Evolutionary conservation across 2,888 invertebrate genomes (phyloP).

Genomic region (Drosophila pullipes): DNA sequence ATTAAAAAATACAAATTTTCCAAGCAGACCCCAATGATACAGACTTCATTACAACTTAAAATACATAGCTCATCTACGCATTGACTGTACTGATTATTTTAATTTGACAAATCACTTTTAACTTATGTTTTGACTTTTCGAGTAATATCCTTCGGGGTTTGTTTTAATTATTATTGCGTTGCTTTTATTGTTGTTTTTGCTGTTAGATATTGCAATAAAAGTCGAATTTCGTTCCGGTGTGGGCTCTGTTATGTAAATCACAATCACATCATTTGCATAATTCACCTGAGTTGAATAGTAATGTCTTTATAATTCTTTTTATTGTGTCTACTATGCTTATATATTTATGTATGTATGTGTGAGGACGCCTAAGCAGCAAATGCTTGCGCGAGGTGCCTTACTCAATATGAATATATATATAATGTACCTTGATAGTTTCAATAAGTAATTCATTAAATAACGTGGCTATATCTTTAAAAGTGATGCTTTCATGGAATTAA

Average conservation of each 20-base stretch:
- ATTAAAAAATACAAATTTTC: slow-evolving; percentile 20
- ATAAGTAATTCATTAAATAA: background rate
- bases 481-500: background rate
- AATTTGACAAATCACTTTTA: slow-evolving; percentile 71
- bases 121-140: slow-evolving; percentile 70
- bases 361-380: background rate
- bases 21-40: background rate
- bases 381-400: background rate
- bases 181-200: background rate
- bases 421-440: background rate
- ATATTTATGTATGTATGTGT: background rate
- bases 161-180: slow-evolving; percentile 64
- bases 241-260: slow-evolving; percentile 35
- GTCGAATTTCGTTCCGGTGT: slow-evolving; percentile 15
- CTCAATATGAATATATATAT: background rate
- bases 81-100: slow-evolving; percentile 38
- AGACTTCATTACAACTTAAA: background rate
- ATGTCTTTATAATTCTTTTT: background rate
- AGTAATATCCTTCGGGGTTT: slow-evolving; percentile 53
- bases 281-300: slow-evolving; percentile 8
- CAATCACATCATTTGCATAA: slow-evolving; percentile 51
- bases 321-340: background rate
- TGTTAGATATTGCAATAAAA: slow-evolving; percentile 29
- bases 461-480: background rate
- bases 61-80: background rate